Conservation (phyloP, 2,113 vertebrate species). For the Zeus faber region DNA sequence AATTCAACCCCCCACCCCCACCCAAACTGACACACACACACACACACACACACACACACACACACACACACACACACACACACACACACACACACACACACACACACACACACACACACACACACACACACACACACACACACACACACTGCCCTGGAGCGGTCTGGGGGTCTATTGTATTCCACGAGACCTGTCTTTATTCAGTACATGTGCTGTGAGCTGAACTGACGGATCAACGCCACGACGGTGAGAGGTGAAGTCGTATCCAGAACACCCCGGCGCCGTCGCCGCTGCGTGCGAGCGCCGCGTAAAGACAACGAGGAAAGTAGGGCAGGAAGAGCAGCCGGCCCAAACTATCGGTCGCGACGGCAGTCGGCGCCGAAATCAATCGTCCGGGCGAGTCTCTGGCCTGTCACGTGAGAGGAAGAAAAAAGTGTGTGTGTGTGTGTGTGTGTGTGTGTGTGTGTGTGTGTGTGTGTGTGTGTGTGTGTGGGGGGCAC, state of each 20-base stretch:
- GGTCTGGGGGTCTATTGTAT: conserved; percentile 30
- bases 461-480: too few relatives aligned
- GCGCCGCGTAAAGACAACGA: conserved; percentile 9
- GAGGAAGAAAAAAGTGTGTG: too few relatives aligned
- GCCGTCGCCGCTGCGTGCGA: conserved; percentile 7
- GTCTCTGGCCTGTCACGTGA: conserved; percentile 22
- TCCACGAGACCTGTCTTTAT: conserved; percentile 30
- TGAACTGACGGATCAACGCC: conserved; percentile 45
- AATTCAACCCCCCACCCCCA: conserved; percentile 53
- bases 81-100: too few relatives aligned
- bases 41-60: too few relatives aligned
- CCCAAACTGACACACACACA: too few relatives aligned
- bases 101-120: too few relatives aligned
- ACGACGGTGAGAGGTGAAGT: conserved; percentile 29
- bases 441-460: too few relatives aligned
- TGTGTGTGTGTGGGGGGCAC: too few relatives aligned
- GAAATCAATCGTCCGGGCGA: conserved; percentile 49
- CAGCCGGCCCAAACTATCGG: conserved; percentile 34
- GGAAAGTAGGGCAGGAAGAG: conserved; percentile 41
- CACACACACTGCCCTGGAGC: too few relatives aligned
- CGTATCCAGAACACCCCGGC: conserved; percentile 24
- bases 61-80: too few relatives aligned
- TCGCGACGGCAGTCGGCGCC: conserved; percentile 25
- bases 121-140: too few relatives aligned
- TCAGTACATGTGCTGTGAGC: conserved; percentile 19